A percentile compares a stretch with the other conserved stretches of the same genome.
Evolutionary conservation across 2,888 invertebrate genomes (phyloP).

Genomic region (Syrphus vitripennis): DNA sequence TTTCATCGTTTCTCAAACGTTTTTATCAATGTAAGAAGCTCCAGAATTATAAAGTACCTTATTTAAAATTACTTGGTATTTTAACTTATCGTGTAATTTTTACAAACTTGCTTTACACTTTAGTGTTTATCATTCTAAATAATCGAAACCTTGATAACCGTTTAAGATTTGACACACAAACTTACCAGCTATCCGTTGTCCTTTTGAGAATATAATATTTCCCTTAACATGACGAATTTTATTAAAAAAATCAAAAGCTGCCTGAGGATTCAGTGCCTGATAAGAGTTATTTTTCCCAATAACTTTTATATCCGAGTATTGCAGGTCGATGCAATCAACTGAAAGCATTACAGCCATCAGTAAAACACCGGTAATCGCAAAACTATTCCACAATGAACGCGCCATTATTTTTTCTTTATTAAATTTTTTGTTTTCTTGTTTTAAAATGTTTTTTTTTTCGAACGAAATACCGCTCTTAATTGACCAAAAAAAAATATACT

Average conservation of each 20-base stretch:
- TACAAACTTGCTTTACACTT: too few relatives aligned
- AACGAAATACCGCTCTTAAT: not conserved
- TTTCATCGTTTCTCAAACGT: too few relatives aligned
- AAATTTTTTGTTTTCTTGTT: not conserved
- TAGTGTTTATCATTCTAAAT: too few relatives aligned
- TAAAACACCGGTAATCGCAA: conserved; percentile 17
- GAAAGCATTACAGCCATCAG: not conserved
- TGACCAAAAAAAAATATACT: not conserved
- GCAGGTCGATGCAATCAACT: conserved; percentile 73
- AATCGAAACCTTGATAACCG: too few relatives aligned
- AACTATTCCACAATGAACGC: not conserved
- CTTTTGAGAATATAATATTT: conserved; percentile 76
- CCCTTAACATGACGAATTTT: conserved; percentile 78
- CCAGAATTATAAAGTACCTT: too few relatives aligned
- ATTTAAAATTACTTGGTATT: too few relatives aligned
- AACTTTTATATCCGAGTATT: conserved; percentile 74
- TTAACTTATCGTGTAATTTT: too few relatives aligned
- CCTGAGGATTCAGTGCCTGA: conserved; percentile 72
- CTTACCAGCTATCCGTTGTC: conserved; percentile 76
- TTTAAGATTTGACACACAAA: not conserved
- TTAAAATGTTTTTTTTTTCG: not conserved
- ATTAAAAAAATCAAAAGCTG: conserved; percentile 67
- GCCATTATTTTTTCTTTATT: conserved; percentile 21
- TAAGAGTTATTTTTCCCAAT: conserved; percentile 74
- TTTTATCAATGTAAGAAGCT: too few relatives aligned